These are phyloP conservation scores for Opisthograptis luteolata DNA, from an alignment of 2,888 invertebrate genomes.

Conservation along the genomic window DNA sequence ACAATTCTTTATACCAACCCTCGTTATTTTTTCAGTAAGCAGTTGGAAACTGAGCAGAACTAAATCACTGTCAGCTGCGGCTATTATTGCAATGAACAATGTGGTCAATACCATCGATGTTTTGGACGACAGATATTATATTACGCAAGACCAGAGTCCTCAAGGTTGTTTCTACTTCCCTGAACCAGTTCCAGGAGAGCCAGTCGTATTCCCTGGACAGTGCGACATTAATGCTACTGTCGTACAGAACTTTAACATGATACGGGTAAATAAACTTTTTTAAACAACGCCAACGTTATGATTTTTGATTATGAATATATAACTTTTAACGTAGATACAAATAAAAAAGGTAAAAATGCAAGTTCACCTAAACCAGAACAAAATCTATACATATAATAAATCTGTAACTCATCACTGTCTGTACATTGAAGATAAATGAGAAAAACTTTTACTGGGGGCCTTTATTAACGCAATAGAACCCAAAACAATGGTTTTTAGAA, in stretches of 20 bases:
- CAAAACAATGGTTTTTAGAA: too few relatives aligned
- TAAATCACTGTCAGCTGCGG: constrained; percentile 38
- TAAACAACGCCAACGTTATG: too few relatives aligned
- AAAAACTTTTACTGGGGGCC: too few relatives aligned
- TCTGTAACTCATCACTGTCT: too few relatives aligned
- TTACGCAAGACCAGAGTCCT: constrained; percentile 42
- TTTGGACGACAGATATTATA: constrained; percentile 50
- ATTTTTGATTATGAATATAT: too few relatives aligned
- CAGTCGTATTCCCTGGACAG: constrained; percentile 55
- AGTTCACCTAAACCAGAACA: too few relatives aligned
- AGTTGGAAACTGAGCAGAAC: constrained; percentile 62
- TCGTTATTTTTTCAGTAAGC: constrained; percentile 40
- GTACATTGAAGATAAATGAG: too few relatives aligned
- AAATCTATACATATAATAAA: too few relatives aligned
- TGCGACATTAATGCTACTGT: constrained; percentile 47
- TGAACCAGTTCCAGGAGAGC: constrained; percentile 44
- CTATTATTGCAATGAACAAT: constrained; percentile 42
- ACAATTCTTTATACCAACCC: too few relatives aligned
- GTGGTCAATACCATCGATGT: constrained; percentile 46
- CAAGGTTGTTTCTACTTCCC: constrained; percentile 61
- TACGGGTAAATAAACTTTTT: constrained; percentile 17
- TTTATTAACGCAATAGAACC: too few relatives aligned
- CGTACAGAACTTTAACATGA: constrained; percentile 40
- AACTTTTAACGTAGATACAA: too few relatives aligned
- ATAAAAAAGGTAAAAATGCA: too few relatives aligned